Percentiles rank a stretch among this genome's conserved stretches.
Conservation (phyloP, 2,797 vertebrate genomes). For the Bufotes viridis region DNA sequence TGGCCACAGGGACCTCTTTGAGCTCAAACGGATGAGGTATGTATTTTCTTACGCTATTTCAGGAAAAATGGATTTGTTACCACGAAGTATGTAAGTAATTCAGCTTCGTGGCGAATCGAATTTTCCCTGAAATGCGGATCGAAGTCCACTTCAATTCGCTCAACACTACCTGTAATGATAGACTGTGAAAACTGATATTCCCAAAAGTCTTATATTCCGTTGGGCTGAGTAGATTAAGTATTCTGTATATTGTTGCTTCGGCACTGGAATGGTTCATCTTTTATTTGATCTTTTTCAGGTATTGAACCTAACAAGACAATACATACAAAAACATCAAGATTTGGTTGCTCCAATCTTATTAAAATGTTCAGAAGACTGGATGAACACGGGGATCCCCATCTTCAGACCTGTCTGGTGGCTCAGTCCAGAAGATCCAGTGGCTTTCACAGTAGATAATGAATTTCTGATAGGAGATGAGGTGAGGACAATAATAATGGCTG, state of each 20-base stretch:
- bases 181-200: too few species aligned
- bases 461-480: slow-evolving; percentile 93
- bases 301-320: slow-evolving; percentile 82
- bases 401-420: slow-evolving; percentile 91
- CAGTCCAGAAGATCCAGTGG: slow-evolving; percentile 80
- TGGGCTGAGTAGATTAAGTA: not conserved
- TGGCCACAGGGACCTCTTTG: too few species aligned
- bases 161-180: too few species aligned
- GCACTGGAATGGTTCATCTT: too few species aligned
- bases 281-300: slow-evolving; percentile 70
- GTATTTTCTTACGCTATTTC: too few species aligned
- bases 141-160: too few species aligned
- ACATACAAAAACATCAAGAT: slow-evolving; percentile 80
- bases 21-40: too few species aligned
- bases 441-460: slow-evolving; percentile 85
- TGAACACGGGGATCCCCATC: slow-evolving; percentile 77
- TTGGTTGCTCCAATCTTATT: slow-evolving; percentile 82
- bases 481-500: slow-evolving; percentile 34
- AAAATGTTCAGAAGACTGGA: slow-evolving; percentile 84
- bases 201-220: too few species aligned
- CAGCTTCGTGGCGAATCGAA: too few species aligned
- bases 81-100: too few species aligned
- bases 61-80: too few species aligned
- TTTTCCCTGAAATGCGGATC: too few species aligned
- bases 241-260: not conserved